Evolutionary conservation across 2,113 vertebrate species (phyloP).

Genomic region (Tetrao urogallus): DNA sequence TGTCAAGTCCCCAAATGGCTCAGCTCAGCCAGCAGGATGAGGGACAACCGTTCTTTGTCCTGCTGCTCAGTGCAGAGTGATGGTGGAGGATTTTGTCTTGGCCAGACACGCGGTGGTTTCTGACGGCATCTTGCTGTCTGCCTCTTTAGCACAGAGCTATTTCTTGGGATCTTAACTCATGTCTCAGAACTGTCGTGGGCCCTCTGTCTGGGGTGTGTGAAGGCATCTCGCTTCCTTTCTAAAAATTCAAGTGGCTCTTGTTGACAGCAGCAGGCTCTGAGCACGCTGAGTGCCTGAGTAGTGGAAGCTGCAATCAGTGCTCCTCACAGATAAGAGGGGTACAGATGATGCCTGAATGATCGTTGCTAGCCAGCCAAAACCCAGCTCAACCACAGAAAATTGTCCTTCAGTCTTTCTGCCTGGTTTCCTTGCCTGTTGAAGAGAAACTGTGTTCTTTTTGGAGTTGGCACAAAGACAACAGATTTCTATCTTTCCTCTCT

Average conservation of each 20-base stretch:
- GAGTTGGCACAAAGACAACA: background rate
- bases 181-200: background rate
- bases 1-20: background rate
- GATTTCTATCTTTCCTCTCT: background rate
- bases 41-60: background rate
- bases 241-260: background rate
- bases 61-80: background rate
- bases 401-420: background rate
- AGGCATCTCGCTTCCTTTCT: background rate
- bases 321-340: background rate
- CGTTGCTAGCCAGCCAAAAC: background rate
- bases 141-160: background rate
- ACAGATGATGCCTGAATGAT: background rate
- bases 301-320: background rate
- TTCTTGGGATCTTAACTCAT: background rate
- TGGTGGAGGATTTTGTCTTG: background rate
- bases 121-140: background rate
- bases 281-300: background rate
- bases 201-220: background rate
- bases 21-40: background rate
- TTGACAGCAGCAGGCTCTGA: background rate
- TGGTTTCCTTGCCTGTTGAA: background rate
- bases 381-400: background rate
- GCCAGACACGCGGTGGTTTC: background rate
- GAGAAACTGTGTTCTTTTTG: accelerated